These are phyloP conservation scores for Ladona fulva DNA, from an alignment of 1,140 invertebrate genomes.

Conservation along the genomic window DNA sequence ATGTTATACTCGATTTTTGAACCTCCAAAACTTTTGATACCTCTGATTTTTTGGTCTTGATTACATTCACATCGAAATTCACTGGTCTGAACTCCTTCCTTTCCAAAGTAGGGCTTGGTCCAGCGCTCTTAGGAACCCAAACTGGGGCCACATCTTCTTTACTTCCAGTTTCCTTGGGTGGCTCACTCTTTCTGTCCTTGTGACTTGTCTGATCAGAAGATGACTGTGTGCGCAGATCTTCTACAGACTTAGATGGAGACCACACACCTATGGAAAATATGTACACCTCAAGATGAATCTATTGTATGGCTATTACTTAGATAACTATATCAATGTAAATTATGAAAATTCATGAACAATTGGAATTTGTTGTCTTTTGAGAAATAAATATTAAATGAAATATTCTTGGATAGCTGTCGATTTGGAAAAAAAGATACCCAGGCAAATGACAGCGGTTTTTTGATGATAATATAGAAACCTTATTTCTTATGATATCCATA, in stretches of 20 bases:
- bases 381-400: too few relatives aligned
- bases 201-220: background rate
- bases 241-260: background rate
- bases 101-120: conserved; percentile 50
- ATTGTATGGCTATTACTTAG: background rate
- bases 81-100: conserved; percentile 61
- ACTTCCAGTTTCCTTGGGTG: background rate
- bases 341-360: too few relatives aligned
- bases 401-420: too few relatives aligned
- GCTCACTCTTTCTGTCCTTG: background rate
- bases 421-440: too few relatives aligned
- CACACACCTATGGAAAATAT: background rate
- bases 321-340: too few relatives aligned
- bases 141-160: conserved; percentile 38
- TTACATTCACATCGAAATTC: conserved; percentile 51
- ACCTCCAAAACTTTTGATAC: too few relatives aligned
- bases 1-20: too few relatives aligned
- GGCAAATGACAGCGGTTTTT: too few relatives aligned
- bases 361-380: too few relatives aligned
- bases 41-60: too few relatives aligned
- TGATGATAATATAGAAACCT: too few relatives aligned
- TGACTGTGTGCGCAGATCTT: background rate
- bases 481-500: too few relatives aligned
- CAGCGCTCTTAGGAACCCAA: conserved; percentile 62
- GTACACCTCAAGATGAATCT: background rate